Evolutionary conservation across 2,888 invertebrate genomes (phyloP).

Genomic region (Candidula unifasciata): DNA sequence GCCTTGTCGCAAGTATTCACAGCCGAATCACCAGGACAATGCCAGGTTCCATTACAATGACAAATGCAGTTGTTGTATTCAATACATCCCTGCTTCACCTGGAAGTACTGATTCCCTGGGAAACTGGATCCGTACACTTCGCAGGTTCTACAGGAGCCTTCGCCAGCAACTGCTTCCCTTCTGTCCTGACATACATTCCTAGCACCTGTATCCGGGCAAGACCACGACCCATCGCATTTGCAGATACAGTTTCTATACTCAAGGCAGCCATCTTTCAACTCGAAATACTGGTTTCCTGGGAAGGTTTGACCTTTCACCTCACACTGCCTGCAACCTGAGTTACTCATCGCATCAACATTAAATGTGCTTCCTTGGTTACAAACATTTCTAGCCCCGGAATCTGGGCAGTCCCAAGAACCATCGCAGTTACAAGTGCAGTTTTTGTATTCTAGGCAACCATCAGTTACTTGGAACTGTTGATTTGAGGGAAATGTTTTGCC

Average conservation of each 20-base stretch:
- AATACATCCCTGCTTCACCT: conserved; percentile 63
- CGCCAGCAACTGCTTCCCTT: not conserved
- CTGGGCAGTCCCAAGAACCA: conserved; percentile 66
- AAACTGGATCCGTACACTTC: conserved; percentile 7
- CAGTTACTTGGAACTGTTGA: conserved; percentile 58
- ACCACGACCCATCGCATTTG: conserved; percentile 64
- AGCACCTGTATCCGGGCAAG: conserved; percentile 59
- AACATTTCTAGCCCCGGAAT: conserved; percentile 54
- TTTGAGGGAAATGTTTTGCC: conserved; percentile 58
- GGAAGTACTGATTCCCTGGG: conserved; percentile 56
- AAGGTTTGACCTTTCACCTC: conserved; percentile 51
- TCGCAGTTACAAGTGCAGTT: conserved; percentile 66
- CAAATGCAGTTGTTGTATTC: conserved; percentile 65
- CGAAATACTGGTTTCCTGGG: conserved; percentile 60
- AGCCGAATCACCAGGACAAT: conserved; percentile 60
- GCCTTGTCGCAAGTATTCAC: conserved; percentile 48
- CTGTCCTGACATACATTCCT: conserved; percentile 57
- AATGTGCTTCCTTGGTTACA: conserved; percentile 54
- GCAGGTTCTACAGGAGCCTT: not conserved
- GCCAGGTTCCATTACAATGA: conserved; percentile 69
- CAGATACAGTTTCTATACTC: conserved; percentile 67
- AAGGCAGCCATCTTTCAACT: conserved; percentile 63
- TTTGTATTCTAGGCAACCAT: conserved; percentile 64
- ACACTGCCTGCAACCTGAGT: conserved; percentile 39
- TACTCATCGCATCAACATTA: not conserved